Base-by-base conservation (phyloP, 2,888 invertebrate species). In the Portevinia maculata region DNA sequence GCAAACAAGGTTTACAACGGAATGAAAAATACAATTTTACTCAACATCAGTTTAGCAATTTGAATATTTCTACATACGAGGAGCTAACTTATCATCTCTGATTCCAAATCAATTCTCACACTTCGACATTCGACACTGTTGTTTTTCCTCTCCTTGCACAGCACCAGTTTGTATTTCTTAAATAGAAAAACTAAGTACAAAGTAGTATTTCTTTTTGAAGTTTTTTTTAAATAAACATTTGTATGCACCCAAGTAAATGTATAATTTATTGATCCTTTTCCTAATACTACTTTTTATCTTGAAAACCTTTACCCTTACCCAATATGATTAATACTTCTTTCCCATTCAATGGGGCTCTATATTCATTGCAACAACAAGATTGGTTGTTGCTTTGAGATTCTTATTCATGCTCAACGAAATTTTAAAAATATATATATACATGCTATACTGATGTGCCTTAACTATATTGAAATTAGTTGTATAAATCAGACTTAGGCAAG, bases 361-460 rank as follows among this genome's bases (percentile, higher is more conserved):
- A 44, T 39, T 39, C n/a, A 55, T 55, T 9, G 46, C 53, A 19
- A 28, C 52, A 30, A 8, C 6, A n/a, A 30, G 5, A 24, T 5
- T 24, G 24, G 3, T n/a, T 24, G 28, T 34, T 28, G 21, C 28
- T 11, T 24, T 44, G 30, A 37, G 21, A 46, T 13, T 44, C 28
- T 48, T 67, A 9, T 37, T 65, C 55, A 50, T 70, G 64, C 64
- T 65, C 70, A 75, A 75, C 46, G 59, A 75, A 75, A 60, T 53
- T 59, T 44, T 8, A 21, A 48, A 62, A 30, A 30, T 15, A 50
- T 59, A 34, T n/a, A 13, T 37, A 24, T 24, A 69, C 55, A 79
- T 73, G 81, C 81, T 81, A 81, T 81, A 59, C 81, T 81, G 81
- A 76, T 81, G 81, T 81, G 81, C 81, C 81, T 81, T 81, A 76